Evolutionary conservation across 2,888 invertebrate genomes (phyloP), one percentile per base, ranked within the genome.

Genomic region (Tanytarsus gracilentus): DNA sequence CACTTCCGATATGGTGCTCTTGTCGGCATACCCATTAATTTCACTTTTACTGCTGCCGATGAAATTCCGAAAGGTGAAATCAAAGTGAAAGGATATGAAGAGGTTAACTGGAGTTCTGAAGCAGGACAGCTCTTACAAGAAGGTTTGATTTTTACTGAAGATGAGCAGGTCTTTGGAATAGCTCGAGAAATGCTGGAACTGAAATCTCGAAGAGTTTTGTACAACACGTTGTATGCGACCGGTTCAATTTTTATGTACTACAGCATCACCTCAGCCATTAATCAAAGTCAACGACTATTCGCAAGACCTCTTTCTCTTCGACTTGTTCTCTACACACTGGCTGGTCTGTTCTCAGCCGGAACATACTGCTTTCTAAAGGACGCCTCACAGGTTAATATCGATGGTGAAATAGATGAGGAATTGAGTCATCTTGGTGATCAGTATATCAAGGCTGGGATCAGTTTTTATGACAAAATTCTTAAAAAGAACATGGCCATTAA

Each of bases 111-210:
- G 84, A 74, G 75, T 30, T 76, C 82, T 1, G 78, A 81, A 61
- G 77, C 76, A 61, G 86, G 85, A 0, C 70, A 79, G 65, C 71
- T 80, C 61, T 74, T 92, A 48, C 72, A 82, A 53, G 73, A 85
- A 11, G 79, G 88, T 0, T 68, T 91, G 26, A 71, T 88, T 3
- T 69, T 92, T n/a, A 83, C 86, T 11, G 85, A 88, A 63, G 81
- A 84, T 63, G 90, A 88, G 8, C 83, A 89, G 70, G 77, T 86
- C 62, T 92, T 88, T 76, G 89, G 85, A 1, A 81, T 92, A 25
- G 88, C 88, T 61, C 78, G 84, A 65, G 84, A 89, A 71, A 78
- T 92, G 56, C 69, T 84, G 61, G 79, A 81, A 72, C 70, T 79
- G 2, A 77, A 81, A 63, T 81, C 81, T 36, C 71, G 78, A 62